A percentile compares a stretch with the other conserved stretches of the same genome.
phyloP scores from a whole-genome alignment of 2,113 vertebrate genomes.

The Platichthys stellatus region DNA sequence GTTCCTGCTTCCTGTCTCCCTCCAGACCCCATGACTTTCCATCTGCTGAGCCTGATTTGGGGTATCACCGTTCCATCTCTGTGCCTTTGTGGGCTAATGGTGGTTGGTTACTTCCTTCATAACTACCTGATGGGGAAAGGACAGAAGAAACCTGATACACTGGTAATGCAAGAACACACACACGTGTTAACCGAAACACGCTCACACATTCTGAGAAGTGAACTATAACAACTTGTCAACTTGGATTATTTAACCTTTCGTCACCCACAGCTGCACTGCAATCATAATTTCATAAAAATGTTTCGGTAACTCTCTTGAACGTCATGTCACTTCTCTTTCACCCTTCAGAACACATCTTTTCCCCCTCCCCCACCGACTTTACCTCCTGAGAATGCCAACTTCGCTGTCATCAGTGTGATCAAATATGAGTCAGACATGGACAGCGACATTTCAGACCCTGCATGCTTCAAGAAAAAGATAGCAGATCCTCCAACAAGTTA shows the following conservation, averaged over 20 bases:
- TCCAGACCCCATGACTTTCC: slow-evolving; percentile 64
- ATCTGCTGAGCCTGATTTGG: slow-evolving; percentile 49
- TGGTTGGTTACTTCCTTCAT: slow-evolving; percentile 54
- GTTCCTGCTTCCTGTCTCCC: not conserved
- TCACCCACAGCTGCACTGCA: no score
- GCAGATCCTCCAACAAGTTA: slow-evolving; percentile 9
- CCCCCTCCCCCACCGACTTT: not conserved
- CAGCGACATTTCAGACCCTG: not conserved
- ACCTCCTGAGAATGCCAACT: not conserved
- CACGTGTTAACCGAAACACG: not conserved
- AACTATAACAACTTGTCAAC: no score
- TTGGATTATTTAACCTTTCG: no score
- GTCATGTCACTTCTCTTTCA: not conserved
- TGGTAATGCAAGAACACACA: slow-evolving; percentile 60
- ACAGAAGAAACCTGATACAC: slow-evolving; percentile 51
- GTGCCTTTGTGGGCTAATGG: slow-evolving; percentile 43
- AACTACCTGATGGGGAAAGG: slow-evolving; percentile 64
- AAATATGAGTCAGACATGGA: not conserved
- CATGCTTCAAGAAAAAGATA: accelerated
- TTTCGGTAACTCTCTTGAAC: not conserved
- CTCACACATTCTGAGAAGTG: no score
- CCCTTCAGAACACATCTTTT: slow-evolving; percentile 32
- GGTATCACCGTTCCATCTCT: slow-evolving; percentile 55
- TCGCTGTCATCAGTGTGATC: not conserved
- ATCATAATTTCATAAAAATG: not conserved